These are phyloP conservation scores for Delphinapterus leucas DNA, from an alignment of 2,113 vertebrate species.

Conservation along the genomic window DNA sequence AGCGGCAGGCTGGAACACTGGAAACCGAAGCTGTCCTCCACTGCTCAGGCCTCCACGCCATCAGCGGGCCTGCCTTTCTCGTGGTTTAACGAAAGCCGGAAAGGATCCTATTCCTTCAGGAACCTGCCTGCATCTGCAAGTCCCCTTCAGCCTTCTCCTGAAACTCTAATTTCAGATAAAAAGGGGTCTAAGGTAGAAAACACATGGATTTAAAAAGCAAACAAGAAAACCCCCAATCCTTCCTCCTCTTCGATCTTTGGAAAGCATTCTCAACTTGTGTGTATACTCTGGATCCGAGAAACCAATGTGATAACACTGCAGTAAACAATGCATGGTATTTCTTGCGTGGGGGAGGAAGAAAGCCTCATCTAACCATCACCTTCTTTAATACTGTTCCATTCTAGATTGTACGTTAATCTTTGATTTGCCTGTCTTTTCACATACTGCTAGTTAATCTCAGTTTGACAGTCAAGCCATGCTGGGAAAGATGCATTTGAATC, in stretches of 20 bases:
- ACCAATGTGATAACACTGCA: slow-evolving; percentile 69
- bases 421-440: slow-evolving; percentile 67
- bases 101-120: slow-evolving; percentile 83
- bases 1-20: slow-evolving; percentile 79
- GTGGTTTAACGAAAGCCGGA: slow-evolving; percentile 81
- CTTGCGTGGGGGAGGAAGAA: slow-evolving; percentile 51
- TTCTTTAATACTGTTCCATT: slow-evolving; percentile 65
- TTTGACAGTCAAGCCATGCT: slow-evolving; percentile 77
- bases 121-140: slow-evolving; percentile 82
- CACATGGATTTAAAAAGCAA: slow-evolving; percentile 53
- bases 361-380: slow-evolving; percentile 54
- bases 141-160: slow-evolving; percentile 86
- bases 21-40: slow-evolving; percentile 60
- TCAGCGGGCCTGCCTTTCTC: slow-evolving; percentile 80
- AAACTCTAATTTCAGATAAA: slow-evolving; percentile 89
- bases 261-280: slow-evolving; percentile 77
- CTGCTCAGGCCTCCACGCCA: slow-evolving; percentile 74
- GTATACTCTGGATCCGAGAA: slow-evolving; percentile 66
- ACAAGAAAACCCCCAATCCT: slow-evolving; percentile 67
- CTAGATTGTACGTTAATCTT: slow-evolving; percentile 55
- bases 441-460: slow-evolving; percentile 67
- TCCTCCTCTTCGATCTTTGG: slow-evolving; percentile 71
- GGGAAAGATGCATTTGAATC: slow-evolving; percentile 78
- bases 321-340: slow-evolving; percentile 74
- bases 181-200: slow-evolving; percentile 90